Conservation (phyloP, 2,113 vertebrate species). For the Arizona elegans region DNA sequence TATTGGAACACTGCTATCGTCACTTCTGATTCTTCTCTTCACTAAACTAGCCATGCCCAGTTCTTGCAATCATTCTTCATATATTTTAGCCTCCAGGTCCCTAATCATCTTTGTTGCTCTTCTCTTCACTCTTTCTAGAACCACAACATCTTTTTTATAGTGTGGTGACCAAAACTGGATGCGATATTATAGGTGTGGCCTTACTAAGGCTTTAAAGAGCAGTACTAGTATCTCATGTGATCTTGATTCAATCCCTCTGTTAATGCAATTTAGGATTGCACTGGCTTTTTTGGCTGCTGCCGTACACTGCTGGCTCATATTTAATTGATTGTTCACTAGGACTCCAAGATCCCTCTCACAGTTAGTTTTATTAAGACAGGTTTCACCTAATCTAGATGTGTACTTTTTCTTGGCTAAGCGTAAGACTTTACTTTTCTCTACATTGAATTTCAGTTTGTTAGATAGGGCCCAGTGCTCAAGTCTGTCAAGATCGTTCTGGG, state of each 20-base stretch:
- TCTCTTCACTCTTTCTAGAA: not conserved
- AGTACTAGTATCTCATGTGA: not conserved
- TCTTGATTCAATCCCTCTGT: not conserved
- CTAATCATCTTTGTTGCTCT: not conserved
- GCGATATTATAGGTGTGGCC: not conserved
- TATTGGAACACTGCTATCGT: not conserved
- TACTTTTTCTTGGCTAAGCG: not conserved
- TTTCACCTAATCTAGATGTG: not conserved
- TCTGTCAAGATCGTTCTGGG: not conserved
- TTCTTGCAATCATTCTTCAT: not conserved
- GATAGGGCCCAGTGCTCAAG: not conserved
- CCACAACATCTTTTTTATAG: not conserved
- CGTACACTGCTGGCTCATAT: not conserved
- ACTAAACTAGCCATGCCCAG: too few relatives aligned
- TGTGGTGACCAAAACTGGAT: not conserved
- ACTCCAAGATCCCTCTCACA: not conserved
- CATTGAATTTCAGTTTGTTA: not conserved
- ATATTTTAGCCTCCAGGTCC: not conserved
- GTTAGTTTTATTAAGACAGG: not conserved
- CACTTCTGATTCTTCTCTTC: too few relatives aligned
- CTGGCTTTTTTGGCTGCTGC: not conserved
- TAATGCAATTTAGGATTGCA: not conserved
- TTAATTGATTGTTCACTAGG: not conserved
- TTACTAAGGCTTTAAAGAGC: not conserved
- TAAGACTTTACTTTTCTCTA: not conserved